Percentiles rank a stretch among this genome's conserved stretches.
phyloP scores from a whole-genome alignment of 23 tunicate genomes.

The Styela clava region DNA sequence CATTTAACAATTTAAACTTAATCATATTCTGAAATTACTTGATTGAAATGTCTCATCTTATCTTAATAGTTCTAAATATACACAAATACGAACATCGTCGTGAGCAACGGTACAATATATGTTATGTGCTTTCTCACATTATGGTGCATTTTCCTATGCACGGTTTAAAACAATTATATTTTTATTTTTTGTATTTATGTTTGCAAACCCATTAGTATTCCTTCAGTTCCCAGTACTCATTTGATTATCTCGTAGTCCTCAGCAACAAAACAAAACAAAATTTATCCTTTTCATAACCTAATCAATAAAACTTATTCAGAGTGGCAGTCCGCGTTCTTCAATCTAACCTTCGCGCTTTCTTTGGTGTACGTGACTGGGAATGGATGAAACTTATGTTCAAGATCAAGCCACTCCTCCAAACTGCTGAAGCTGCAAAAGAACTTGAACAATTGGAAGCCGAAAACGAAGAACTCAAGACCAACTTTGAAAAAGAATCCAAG shows the following conservation, averaged over 20 bases:
- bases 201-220: too few relatives aligned
- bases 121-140: too few relatives aligned
- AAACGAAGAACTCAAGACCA: conserved; percentile 72
- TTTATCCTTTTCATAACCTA: not conserved
- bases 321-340: conserved; percentile 85
- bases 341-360: conserved; percentile 85
- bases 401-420: conserved; percentile 94
- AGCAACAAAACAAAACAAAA: not conserved
- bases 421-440: conserved; percentile 93
- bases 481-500: conserved; percentile 85
- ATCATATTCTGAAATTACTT: too few relatives aligned
- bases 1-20: too few relatives aligned
- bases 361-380: conserved; percentile 87
- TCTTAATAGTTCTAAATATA: too few relatives aligned
- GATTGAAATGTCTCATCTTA: not conserved
- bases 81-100: too few relatives aligned
- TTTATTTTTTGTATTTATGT: too few relatives aligned
- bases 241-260: too few relatives aligned
- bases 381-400: conserved; percentile 96
- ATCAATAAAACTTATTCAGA: conserved; percentile 42
- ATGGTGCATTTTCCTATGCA: too few relatives aligned
- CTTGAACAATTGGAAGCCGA: conserved; percentile 83
- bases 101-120: too few relatives aligned
- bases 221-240: too few relatives aligned
- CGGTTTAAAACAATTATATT: too few relatives aligned